phyloP scores from a whole-genome alignment of 1,140 invertebrate genomes.

The Medauroidea extradentata region DNA sequence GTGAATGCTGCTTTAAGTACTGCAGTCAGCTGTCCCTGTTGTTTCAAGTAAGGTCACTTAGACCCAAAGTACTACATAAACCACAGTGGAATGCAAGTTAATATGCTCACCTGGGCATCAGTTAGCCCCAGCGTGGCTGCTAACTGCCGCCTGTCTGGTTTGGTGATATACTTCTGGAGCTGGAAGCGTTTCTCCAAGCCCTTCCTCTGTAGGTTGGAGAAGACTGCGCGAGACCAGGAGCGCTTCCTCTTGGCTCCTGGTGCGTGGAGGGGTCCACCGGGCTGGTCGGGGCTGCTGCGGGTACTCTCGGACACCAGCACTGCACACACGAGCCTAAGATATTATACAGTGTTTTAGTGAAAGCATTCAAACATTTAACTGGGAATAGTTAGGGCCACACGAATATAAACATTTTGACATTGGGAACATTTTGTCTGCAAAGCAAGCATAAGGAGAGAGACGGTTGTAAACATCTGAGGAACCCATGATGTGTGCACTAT shows the following conservation, averaged over 20 bases:
- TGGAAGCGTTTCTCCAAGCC: conserved; percentile 76
- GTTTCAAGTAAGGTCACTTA: background rate
- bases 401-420: no score
- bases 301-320: background rate
- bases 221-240: conserved; percentile 90
- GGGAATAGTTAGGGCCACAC: no score
- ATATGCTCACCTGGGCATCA: conserved; percentile 56
- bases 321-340: no score
- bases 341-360: no score
- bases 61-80: background rate
- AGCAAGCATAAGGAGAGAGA: no score
- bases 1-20: background rate
- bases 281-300: background rate
- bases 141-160: conserved; percentile 90
- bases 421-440: no score
- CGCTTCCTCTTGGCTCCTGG: conserved; percentile 63
- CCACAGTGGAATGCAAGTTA: background rate
- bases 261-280: no score
- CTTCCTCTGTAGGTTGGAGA: conserved; percentile 58
- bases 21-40: background rate
- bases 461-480: no score
- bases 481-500: no score
- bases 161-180: conserved; percentile 97
- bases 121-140: conserved; percentile 60
- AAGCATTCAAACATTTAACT: no score